Evolutionary conservation across 2,113 vertebrate genomes (phyloP).

Genomic region (Hystrix cristata): DNA sequence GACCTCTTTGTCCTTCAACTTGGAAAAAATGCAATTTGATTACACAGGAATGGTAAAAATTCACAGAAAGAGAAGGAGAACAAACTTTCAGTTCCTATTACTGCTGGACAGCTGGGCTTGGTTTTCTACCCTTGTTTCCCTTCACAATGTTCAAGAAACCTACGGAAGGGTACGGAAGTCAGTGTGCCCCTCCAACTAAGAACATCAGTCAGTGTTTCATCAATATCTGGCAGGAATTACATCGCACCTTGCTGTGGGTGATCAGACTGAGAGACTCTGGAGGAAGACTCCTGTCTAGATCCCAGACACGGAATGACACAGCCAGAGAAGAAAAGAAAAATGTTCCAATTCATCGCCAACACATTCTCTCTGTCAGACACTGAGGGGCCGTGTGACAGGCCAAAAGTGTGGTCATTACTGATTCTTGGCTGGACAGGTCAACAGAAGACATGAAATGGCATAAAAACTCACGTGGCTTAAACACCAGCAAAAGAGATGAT

Average conservation of each 20-base stretch:
- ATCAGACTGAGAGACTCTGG: neutral
- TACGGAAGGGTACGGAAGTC: neutral
- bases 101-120: neutral
- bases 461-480: neutral
- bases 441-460: neutral
- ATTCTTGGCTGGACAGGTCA: neutral
- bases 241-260: neutral
- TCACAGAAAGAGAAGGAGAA: neutral
- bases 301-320: neutral
- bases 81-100: neutral
- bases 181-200: neutral
- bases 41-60: neutral
- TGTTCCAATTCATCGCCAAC: neutral
- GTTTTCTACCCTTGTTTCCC: neutral
- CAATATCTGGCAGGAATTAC: neutral
- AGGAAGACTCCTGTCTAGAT: neutral
- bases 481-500: neutral
- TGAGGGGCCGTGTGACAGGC: neutral
- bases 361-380: neutral
- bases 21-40: slow-evolving; percentile 45
- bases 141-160: slow-evolving; percentile 5
- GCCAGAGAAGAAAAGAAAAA: neutral
- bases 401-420: neutral
- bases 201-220: neutral
- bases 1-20: slow-evolving; percentile 17